Percentiles rank a stretch among this genome's conserved stretches.
Conservation (phyloP, 2,797 vertebrate species). For the Trachops cirrhosus region DNA sequence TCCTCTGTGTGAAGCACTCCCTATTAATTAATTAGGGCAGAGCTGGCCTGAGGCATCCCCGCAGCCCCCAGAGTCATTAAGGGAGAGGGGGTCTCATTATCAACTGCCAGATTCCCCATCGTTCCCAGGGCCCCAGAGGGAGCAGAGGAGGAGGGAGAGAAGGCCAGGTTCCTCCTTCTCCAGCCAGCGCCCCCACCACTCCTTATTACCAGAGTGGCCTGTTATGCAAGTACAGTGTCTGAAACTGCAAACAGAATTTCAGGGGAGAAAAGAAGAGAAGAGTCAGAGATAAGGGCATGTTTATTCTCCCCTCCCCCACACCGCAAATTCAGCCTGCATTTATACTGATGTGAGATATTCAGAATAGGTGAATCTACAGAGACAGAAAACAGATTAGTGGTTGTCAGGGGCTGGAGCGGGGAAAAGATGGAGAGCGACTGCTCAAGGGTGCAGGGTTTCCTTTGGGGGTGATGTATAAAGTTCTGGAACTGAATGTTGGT, state of each 20-base stretch:
- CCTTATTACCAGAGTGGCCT: not conserved
- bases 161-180: not conserved
- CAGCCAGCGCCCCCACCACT: not conserved
- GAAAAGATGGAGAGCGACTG: too few species aligned
- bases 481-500: not conserved
- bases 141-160: not conserved
- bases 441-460: not conserved
- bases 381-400: not conserved
- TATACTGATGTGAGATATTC: not conserved
- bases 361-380: not conserved
- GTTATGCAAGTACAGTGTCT: not conserved
- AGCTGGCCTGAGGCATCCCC: constrained; percentile 70
- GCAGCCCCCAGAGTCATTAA: constrained; percentile 72
- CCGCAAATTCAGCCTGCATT: not conserved
- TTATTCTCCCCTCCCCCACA: too few species aligned
- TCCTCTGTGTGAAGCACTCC: constrained; percentile 63
- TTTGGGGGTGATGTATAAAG: not conserved
- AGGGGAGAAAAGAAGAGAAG: not conserved
- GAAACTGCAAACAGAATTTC: not conserved
- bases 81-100: constrained; percentile 62
- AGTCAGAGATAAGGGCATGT: not conserved
- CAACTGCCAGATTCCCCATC: constrained; percentile 21
- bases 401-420: not conserved
- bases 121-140: not conserved
- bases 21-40: constrained; percentile 75